Evolutionary conservation across 1,140 invertebrate genomes (phyloP).

Genomic region (Polyergus mexicanus): DNA sequence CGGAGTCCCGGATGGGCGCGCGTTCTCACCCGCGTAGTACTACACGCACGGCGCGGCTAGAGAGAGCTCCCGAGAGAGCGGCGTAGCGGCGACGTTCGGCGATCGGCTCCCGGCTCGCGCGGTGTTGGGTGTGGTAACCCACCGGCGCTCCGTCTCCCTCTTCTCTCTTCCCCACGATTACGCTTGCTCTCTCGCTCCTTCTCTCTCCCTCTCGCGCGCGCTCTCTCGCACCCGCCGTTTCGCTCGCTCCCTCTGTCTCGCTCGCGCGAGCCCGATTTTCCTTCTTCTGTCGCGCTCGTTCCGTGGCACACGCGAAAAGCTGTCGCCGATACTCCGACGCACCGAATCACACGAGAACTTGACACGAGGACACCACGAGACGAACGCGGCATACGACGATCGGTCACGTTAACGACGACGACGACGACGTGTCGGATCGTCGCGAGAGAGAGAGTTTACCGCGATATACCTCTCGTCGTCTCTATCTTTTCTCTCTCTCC

Average conservation of each 20-base stretch:
- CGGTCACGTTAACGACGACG: constrained; percentile 54
- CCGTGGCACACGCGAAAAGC: constrained; percentile 45
- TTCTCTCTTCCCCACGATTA: constrained; percentile 27
- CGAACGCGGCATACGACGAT: constrained; percentile 65
- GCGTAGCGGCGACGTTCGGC: constrained; percentile 70
- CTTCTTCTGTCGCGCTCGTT: constrained; percentile 9
- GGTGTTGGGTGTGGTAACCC: constrained; percentile 87
- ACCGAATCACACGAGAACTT: constrained; percentile 34
- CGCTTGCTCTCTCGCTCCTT: constrained; percentile 44
- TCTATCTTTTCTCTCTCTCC: neutral
- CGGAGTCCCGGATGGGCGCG: constrained; percentile 1
- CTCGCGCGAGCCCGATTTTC: neutral
- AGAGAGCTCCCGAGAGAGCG: constrained; percentile 62
- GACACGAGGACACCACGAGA: constrained; percentile 36
- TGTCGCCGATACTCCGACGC: constrained; percentile 22
- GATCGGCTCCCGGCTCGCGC: constrained; percentile 80
- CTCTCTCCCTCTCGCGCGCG: constrained; percentile 41
- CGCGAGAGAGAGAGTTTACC: constrained; percentile 19
- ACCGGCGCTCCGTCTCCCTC: constrained; percentile 78
- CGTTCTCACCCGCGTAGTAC: constrained; percentile 53
- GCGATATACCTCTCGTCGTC: constrained; percentile 58
- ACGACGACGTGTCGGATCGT: constrained; percentile 55
- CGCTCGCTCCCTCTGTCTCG: constrained; percentile 19
- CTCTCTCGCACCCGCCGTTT: constrained; percentile 20
- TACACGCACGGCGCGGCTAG: constrained; percentile 44